Evolutionary conservation across 2,113 vertebrate species (phyloP), one percentile per base, ranked within the genome.

Genomic region (Morone chrysops): DNA sequence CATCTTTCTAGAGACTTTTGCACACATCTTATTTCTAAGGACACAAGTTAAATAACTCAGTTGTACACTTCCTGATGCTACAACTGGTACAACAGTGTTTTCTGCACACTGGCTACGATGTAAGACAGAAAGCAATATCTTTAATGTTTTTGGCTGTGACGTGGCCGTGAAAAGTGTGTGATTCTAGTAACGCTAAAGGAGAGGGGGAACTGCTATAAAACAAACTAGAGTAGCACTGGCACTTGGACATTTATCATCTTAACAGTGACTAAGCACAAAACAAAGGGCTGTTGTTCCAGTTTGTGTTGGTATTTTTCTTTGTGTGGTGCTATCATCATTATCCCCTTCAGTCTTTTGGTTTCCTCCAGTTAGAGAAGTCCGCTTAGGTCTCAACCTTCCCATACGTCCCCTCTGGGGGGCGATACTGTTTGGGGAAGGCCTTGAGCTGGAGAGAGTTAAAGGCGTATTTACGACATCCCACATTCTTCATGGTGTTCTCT

Each of bases 401-500:
- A 66, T 97, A 99, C 80, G 98, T 99, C 92, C 98, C 98, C 95
- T 99, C 98, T 70, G 98, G 98, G 92, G 98, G 98, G 90, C 98
- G 97, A 94, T 99, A 99, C 94, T 97, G 97, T 96, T 96, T 99
- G 92, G 98, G 98, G 93, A 99, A 99, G 94, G 98, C 97, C 94
- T 98, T 99, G 95, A 99, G 96, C 91, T 99, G 98, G 86, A 99
- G 96, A 75, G 97, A 95, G 94, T 99, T 99, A 95, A 99, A 99
- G 20, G 98, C 98, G 91, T 99, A 99, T 97, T 99, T 99, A 92
- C 98, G 97, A 95, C 98, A 99, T 96, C 98, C 98, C 92, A 99
- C 97, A 92, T 99, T 99, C 96, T 99, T 99, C 98, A 99, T 99
- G 94, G 98, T 99, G 96, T 99, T 99, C 96, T 99, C 98, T 94